Evolutionary conservation across 2,113 vertebrate genomes (phyloP).

Genomic region (Craseonycteris thonglongyai): DNA sequence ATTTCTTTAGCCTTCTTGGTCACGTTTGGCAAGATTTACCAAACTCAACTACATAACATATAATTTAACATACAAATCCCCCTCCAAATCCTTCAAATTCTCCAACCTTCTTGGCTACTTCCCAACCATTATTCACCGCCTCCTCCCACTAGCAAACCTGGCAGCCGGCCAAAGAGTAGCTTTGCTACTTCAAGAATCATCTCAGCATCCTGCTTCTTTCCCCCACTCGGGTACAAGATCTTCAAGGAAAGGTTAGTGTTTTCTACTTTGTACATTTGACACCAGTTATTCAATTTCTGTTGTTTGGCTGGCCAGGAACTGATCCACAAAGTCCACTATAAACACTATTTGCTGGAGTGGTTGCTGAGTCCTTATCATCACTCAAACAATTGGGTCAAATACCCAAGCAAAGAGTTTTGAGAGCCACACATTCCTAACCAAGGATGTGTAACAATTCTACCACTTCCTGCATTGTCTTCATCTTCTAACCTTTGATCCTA

Average conservation of each 20-base stretch:
- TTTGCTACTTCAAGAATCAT: background rate
- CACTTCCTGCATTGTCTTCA: background rate
- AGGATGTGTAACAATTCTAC: background rate
- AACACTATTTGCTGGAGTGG: background rate
- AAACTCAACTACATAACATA: no score
- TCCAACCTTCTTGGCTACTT: no score
- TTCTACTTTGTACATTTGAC: background rate
- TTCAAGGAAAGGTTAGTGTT: background rate
- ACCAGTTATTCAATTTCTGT: background rate
- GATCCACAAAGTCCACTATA: background rate
- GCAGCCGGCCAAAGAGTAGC: no score
- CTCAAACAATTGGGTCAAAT: background rate
- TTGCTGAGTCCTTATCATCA: background rate
- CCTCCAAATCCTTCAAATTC: no score
- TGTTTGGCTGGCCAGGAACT: background rate
- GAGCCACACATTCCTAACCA: background rate
- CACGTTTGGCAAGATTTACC: background rate
- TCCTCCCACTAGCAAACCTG: no score
- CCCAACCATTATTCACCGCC: no score
- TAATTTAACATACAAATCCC: no score
- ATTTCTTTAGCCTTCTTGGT: background rate
- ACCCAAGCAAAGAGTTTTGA: background rate
- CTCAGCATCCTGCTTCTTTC: background rate
- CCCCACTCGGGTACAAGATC: background rate
- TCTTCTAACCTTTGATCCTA: background rate